Conservation (phyloP, 1,140 invertebrate genomes). For the Meteorus sp. region DNA sequence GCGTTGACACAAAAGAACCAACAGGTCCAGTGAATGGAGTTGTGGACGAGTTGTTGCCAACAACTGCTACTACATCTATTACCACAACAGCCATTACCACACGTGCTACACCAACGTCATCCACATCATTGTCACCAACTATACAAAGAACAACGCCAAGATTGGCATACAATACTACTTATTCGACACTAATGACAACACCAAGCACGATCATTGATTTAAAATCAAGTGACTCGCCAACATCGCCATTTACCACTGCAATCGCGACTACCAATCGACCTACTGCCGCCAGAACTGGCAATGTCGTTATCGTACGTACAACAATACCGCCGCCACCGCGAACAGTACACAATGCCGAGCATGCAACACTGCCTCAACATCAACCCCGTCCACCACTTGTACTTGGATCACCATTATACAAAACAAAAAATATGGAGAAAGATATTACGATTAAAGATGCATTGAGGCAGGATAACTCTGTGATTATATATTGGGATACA, state of each 20-base stretch:
- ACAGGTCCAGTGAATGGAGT: slow-evolving; percentile 43
- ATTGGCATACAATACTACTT: slow-evolving; percentile 30
- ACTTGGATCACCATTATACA: slow-evolving; percentile 68
- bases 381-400: slow-evolving; percentile 71
- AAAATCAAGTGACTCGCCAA: slow-evolving; percentile 33
- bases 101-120: slow-evolving; percentile 41
- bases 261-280: slow-evolving; percentile 39
- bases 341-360: slow-evolving; percentile 36
- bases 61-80: slow-evolving; percentile 39
- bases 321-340: slow-evolving; percentile 50
- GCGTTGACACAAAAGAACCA: slow-evolving; percentile 58
- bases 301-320: slow-evolving; percentile 53
- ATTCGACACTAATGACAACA: slow-evolving; percentile 33
- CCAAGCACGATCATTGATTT: slow-evolving; percentile 41
- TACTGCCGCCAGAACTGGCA: slow-evolving; percentile 51
- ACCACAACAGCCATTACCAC: slow-evolving; percentile 39
- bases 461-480: slow-evolving; percentile 80
- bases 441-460: slow-evolving; percentile 85
- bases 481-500: slow-evolving; percentile 90
- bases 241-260: slow-evolving; percentile 37
- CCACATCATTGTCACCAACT: slow-evolving; percentile 36
- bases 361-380: slow-evolving; percentile 42
- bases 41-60: slow-evolving; percentile 35
- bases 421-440: slow-evolving; percentile 65
- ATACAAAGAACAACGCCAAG: slow-evolving; percentile 29